These are phyloP conservation scores for Blera fallax DNA, from an alignment of 2,888 invertebrate genomes.

Conservation along the genomic window DNA sequence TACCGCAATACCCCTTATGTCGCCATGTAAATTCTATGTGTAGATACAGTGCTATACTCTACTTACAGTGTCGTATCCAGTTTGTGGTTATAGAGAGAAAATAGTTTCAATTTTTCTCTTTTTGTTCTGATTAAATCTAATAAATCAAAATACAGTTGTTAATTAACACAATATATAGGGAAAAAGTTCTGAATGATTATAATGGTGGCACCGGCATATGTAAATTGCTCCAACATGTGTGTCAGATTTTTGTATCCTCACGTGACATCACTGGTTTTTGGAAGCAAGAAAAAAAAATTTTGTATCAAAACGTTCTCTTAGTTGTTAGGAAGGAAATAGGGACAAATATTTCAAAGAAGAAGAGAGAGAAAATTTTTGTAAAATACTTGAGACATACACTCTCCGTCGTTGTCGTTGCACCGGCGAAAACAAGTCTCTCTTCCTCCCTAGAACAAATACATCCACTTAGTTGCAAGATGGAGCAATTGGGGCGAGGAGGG, in stretches of 20 bases:
- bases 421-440: slow-evolving; percentile 42
- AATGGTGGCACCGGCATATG: slow-evolving; percentile 47
- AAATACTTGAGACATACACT: slow-evolving; percentile 37
- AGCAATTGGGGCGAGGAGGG: neutral
- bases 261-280: slow-evolving; percentile 41
- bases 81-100: neutral
- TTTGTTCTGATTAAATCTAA: slow-evolving; percentile 13
- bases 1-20: slow-evolving; percentile 3
- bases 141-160: slow-evolving; percentile 58
- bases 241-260: slow-evolving; percentile 20
- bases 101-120: neutral
- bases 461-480: slow-evolving; percentile 2
- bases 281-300: slow-evolving; percentile 36
- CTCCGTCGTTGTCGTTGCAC: slow-evolving; percentile 23
- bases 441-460: slow-evolving; percentile 26
- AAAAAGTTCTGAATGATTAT: neutral
- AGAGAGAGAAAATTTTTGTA: slow-evolving; percentile 34
- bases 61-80: neutral
- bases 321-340: slow-evolving; percentile 48
- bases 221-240: slow-evolving; percentile 53
- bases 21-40: neutral
- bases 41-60: neutral
- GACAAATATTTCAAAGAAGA: slow-evolving; percentile 29
- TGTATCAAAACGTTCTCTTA: slow-evolving; percentile 4
- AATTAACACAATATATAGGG: slow-evolving; percentile 42